Evolutionary conservation across 1,140 invertebrate species (phyloP).

Genomic region (Rhagoletis zephyria): DNA sequence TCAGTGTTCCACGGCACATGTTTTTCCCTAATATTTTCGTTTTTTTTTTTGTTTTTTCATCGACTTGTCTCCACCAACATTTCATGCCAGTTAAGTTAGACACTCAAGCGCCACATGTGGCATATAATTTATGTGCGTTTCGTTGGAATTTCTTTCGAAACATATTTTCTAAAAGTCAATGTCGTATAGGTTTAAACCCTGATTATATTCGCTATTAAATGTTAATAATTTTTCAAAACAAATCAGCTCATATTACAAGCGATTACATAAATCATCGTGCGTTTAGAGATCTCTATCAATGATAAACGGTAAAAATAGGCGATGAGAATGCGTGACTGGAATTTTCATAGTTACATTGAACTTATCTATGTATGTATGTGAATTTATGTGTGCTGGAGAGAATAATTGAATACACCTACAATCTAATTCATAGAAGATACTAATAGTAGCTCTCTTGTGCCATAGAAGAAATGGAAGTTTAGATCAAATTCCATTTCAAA

Average conservation of each 20-base stretch:
- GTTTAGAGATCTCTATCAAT: constrained; percentile 27
- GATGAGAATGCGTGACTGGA: neutral
- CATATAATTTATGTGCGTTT: constrained; percentile 41
- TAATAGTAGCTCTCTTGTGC: too few relatives aligned
- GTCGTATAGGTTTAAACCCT: neutral
- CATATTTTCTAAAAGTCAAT: neutral
- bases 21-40: neutral
- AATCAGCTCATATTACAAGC: constrained; percentile 50
- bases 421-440: too few relatives aligned
- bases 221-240: constrained; percentile 43
- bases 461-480: too few relatives aligned
- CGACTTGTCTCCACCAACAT: neutral
- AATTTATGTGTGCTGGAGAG: too few relatives aligned
- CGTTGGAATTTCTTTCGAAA: constrained; percentile 27
- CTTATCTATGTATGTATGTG: too few relatives aligned
- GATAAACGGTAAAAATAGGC: neutral
- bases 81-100: constrained; percentile 45
- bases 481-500: too few relatives aligned
- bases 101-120: constrained; percentile 44
- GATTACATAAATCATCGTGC: constrained; percentile 47
- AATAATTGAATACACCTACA: too few relatives aligned
- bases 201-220: constrained; percentile 6
- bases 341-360: neutral
- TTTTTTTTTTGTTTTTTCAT: neutral
- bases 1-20: constrained; percentile 34